Percentiles rank a stretch among this genome's conserved stretches.
These are phyloP conservation scores for Amphilophus citrinellus DNA, from an alignment of 2,113 vertebrate genomes.

Conservation along the genomic window DNA sequence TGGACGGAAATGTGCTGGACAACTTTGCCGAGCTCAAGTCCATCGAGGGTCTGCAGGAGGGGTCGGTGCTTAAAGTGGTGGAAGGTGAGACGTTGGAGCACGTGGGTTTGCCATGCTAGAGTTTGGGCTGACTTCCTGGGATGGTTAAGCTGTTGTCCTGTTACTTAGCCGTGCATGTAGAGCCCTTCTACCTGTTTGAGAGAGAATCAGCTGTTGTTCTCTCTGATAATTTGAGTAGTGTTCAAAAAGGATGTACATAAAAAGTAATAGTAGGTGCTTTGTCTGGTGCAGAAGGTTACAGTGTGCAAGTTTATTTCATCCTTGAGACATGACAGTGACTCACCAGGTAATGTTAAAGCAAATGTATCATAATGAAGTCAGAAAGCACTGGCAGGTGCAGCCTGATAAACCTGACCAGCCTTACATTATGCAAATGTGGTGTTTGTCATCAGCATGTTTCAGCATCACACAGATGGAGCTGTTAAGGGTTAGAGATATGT, in stretches of 20 bases:
- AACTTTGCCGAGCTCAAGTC: slow-evolving; percentile 98
- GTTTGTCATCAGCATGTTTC: not conserved
- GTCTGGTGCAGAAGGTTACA: too few relatives aligned
- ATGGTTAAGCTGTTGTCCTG: not conserved
- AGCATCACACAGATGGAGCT: not conserved
- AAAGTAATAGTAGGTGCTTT: too few relatives aligned
- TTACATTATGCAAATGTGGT: not conserved
- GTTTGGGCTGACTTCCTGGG: not conserved
- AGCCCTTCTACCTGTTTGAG: not conserved
- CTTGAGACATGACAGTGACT: too few relatives aligned
- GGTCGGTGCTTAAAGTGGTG: slow-evolving; percentile 93
- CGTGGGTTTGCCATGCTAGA: not conserved
- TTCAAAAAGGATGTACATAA: not conserved
- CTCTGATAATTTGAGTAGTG: not conserved
- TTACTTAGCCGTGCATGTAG: not conserved
- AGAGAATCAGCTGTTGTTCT: not conserved
- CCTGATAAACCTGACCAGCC: not conserved
- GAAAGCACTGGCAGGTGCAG: not conserved
- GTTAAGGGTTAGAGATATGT: not conserved
- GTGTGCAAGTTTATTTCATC: too few relatives aligned
- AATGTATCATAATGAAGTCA: not conserved
- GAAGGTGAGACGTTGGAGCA: slow-evolving; percentile 85
- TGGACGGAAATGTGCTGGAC: slow-evolving; percentile 96
- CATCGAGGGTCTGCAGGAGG: slow-evolving; percentile 96
- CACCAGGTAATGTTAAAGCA: too few relatives aligned